Evolutionary conservation across 1,140 invertebrate genomes (phyloP).

Genomic region (Anastatus disparis): DNA sequence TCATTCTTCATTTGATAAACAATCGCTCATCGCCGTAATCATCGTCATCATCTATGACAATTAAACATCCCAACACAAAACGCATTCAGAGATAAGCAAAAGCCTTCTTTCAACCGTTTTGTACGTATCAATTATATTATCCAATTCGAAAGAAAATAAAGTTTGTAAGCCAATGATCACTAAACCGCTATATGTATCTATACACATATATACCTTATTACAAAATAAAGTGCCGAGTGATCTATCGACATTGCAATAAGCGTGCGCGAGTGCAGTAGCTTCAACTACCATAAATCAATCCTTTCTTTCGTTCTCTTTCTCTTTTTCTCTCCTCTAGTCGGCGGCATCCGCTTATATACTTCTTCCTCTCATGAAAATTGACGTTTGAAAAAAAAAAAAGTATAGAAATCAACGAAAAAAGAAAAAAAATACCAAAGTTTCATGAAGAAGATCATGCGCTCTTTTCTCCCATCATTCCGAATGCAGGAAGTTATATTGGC

Average conservation of each 20-base stretch:
- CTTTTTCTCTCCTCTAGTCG: not conserved
- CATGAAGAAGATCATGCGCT: no score
- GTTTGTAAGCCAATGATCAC: not conserved
- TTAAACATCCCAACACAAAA: no score
- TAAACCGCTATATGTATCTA: no score
- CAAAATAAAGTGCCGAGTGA: slow-evolving; percentile 25
- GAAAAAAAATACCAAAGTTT: no score
- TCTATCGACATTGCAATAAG: not conserved
- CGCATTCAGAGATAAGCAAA: not conserved
- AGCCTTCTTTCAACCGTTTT: not conserved
- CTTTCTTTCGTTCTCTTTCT: no score
- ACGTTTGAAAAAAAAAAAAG: not conserved
- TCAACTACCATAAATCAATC: slow-evolving; percentile 19
- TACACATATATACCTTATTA: no score
- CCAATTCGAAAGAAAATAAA: not conserved
- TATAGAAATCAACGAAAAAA: no score
- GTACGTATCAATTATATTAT: slow-evolving; percentile 33
- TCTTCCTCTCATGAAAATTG: not conserved
- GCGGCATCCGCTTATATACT: no score
- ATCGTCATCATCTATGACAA: slow-evolving; percentile 22
- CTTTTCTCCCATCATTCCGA: no score
- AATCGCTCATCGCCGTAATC: not conserved
- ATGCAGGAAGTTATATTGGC: no score
- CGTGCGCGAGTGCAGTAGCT: not conserved
- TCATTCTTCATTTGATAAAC: no score